phyloP scores from a whole-genome alignment of 2,797 vertebrate genomes.

The Manis pentadactyla region DNA sequence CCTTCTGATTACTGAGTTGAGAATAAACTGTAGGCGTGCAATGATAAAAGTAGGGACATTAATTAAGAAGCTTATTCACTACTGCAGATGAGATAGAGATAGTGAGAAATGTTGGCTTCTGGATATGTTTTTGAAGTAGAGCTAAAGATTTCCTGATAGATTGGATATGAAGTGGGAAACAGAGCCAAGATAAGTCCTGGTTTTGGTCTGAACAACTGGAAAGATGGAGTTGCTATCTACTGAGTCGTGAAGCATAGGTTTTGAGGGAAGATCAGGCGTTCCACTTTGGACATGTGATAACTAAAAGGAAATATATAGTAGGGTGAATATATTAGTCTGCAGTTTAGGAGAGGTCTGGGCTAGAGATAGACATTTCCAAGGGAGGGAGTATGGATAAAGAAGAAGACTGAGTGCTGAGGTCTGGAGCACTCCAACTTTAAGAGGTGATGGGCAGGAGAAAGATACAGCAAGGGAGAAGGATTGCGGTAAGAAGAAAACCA shows the following conservation, averaged over 20 bases:
- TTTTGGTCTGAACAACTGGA: not conserved
- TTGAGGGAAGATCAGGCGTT: not conserved
- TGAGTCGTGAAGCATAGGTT: not conserved
- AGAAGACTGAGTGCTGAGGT: not conserved
- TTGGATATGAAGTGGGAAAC: not conserved
- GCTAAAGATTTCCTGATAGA: not conserved
- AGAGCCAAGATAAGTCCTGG: not conserved
- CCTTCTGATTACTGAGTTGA: not conserved
- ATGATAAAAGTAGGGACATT: not conserved
- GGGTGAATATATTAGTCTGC: not conserved
- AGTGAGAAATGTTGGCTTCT: slow-evolving; percentile 31
- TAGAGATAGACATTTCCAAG: not conserved
- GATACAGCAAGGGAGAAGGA: not conserved
- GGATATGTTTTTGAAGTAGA: not conserved
- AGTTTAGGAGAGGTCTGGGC: not conserved
- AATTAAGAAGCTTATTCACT: not conserved
- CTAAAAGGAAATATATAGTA: not conserved
- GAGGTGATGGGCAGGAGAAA: not conserved
- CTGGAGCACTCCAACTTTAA: not conserved
- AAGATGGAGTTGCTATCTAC: not conserved
- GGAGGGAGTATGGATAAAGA: not conserved
- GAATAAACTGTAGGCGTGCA: not conserved
- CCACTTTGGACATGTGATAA: slow-evolving; percentile 17
- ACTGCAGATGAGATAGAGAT: not conserved
- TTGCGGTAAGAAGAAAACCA: not conserved